These are phyloP conservation scores for Rhinoraja longicauda DNA, from an alignment of 2,797 vertebrate species.

Conservation along the genomic window DNA sequence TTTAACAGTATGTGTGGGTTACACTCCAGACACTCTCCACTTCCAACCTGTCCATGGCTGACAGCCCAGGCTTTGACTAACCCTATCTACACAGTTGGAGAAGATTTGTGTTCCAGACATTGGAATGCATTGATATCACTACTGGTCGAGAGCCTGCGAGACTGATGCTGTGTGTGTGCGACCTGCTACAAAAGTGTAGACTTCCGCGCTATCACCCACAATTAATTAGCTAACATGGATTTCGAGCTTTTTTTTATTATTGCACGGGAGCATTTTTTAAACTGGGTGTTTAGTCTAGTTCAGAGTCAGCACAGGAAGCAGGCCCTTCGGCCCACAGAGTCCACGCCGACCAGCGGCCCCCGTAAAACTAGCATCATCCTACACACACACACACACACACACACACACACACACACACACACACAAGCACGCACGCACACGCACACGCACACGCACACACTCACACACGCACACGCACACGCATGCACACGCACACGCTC, in stretches of 20 bases:
- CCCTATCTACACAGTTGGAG: constrained; percentile 32
- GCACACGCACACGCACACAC: too few relatives aligned
- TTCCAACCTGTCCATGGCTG: neutral
- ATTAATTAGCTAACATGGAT: neutral
- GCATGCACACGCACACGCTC: too few relatives aligned
- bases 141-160: neutral
- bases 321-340: too few relatives aligned
- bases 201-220: neutral
- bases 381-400: too few relatives aligned
- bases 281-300: neutral
- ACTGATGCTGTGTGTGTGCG: neutral
- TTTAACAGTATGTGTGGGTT: constrained; percentile 50
- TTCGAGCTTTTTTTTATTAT: neutral
- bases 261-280: neutral
- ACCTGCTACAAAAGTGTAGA: neutral
- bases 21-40: constrained; percentile 47
- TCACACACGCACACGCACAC: too few relatives aligned
- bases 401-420: too few relatives aligned
- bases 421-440: too few relatives aligned
- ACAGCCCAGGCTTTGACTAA: constrained; percentile 38
- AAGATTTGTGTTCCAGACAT: constrained; percentile 39
- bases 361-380: too few relatives aligned
- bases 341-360: too few relatives aligned
- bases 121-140: constrained; percentile 45
- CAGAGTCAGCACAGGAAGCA: too few relatives aligned